These are phyloP conservation scores for Myotis lucifugus DNA, from an alignment of 2,113 vertebrate genomes.

Conservation along the genomic window DNA sequence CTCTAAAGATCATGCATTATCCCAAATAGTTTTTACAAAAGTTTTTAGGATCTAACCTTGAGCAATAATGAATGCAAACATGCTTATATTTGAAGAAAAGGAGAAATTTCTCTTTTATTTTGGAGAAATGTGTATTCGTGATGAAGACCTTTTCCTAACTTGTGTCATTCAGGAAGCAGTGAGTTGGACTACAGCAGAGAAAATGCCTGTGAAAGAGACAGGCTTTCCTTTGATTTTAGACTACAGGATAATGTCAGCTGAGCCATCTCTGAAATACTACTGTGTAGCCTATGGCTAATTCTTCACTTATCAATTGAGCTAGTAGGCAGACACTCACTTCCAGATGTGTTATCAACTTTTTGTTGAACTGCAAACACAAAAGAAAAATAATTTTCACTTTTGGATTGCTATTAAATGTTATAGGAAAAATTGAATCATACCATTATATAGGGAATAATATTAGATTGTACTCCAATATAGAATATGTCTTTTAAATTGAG, in stretches of 20 bases:
- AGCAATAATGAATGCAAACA: background rate
- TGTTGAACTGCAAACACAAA: background rate
- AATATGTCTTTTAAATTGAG: constrained; percentile 53
- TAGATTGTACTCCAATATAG: background rate
- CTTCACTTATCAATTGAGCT: background rate
- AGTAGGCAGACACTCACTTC: background rate
- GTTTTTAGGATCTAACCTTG: background rate
- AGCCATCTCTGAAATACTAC: background rate
- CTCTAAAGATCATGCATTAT: background rate
- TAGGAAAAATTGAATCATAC: constrained; percentile 21
- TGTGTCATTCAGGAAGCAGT: background rate
- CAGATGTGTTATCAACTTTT: background rate
- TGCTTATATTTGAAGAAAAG: constrained; percentile 9
- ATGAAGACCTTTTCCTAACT: background rate
- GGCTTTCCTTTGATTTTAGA: background rate
- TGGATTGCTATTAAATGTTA: background rate
- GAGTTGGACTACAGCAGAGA: background rate
- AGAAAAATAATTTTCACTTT: constrained; percentile 25
- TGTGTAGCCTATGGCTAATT: background rate
- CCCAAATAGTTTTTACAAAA: background rate
- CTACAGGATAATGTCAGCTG: background rate
- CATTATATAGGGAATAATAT: background rate
- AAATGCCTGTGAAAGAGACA: background rate
- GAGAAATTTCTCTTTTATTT: background rate
- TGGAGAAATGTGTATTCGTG: background rate